A percentile compares a stretch with the other conserved stretches of the same genome.
Conservation (phyloP, 1,140 invertebrate genomes). For the Pollicipes pollicipes region DNA sequence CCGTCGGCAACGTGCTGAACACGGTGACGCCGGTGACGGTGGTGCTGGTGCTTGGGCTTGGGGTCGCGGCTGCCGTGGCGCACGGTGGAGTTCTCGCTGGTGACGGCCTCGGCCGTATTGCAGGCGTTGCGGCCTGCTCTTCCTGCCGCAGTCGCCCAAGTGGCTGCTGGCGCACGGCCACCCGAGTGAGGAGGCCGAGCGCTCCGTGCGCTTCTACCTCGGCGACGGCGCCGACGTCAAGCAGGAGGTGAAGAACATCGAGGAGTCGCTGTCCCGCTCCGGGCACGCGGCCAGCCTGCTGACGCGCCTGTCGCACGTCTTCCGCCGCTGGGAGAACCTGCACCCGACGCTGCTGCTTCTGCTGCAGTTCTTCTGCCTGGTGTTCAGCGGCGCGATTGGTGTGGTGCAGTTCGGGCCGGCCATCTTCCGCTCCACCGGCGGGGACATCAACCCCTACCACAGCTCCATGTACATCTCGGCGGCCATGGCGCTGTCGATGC, state of each 20-base stretch:
- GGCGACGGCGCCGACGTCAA: background rate
- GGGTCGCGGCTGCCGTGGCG: background rate
- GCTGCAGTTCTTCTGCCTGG: background rate
- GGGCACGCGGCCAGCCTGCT: background rate
- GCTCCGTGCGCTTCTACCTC: background rate
- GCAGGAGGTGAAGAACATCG: background rate
- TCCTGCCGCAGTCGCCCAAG: background rate
- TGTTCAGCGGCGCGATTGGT: background rate
- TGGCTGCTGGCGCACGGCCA: conserved; percentile 1
- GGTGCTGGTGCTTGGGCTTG: background rate
- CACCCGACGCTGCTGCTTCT: background rate
- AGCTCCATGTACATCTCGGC: background rate
- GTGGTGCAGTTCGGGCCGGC: background rate
- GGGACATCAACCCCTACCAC: background rate
- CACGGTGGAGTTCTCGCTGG: background rate
- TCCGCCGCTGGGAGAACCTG: background rate
- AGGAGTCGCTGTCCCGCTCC: background rate
- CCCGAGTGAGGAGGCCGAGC: background rate
- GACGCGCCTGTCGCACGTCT: background rate
- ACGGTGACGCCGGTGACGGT: background rate
- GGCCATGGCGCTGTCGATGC: background rate
- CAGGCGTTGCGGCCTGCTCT: background rate
- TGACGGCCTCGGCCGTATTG: background rate
- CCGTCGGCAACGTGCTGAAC: background rate
- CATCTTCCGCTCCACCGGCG: background rate